These are phyloP conservation scores for Chelon labrosus DNA, from an alignment of 2,797 vertebrate genomes.

Conservation along the genomic window DNA sequence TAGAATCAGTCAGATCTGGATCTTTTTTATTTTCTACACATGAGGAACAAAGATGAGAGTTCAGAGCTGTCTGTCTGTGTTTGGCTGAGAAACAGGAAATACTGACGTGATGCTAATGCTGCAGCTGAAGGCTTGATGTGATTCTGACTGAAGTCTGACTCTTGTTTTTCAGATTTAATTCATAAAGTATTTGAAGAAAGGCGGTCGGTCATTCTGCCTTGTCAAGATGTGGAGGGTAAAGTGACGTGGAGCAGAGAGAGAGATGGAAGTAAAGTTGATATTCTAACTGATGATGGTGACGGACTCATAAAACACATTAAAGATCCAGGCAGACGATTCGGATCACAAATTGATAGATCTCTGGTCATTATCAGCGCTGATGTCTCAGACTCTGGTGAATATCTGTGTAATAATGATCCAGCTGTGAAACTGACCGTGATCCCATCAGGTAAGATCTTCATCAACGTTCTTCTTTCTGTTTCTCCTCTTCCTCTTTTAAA, in stretches of 20 bases:
- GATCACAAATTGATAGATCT: accelerated
- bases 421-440: conserved; percentile 8
- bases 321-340: accelerated
- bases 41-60: too few relatives aligned
- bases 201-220: accelerated
- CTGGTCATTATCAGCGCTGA: accelerated
- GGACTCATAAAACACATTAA: accelerated
- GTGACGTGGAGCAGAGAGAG: conserved; percentile 12
- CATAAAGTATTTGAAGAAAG: background rate
- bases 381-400: conserved; percentile 15
- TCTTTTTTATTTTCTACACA: too few relatives aligned
- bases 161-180: too few relatives aligned
- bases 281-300: accelerated
- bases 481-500: too few relatives aligned
- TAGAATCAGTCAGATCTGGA: too few relatives aligned
- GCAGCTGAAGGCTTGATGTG: too few relatives aligned
- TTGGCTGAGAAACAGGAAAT: too few relatives aligned
- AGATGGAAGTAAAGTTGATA: background rate
- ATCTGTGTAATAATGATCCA: background rate
- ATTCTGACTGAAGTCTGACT: too few relatives aligned
- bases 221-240: background rate
- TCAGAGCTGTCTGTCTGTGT: too few relatives aligned
- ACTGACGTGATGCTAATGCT: too few relatives aligned
- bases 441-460: conserved; percentile 23
- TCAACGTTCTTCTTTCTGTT: background rate